Percentiles rank a stretch among this genome's conserved stretches.
These are phyloP conservation scores for Chalcis sispes DNA, from an alignment of 2,888 invertebrate genomes.

Conservation along the genomic window DNA sequence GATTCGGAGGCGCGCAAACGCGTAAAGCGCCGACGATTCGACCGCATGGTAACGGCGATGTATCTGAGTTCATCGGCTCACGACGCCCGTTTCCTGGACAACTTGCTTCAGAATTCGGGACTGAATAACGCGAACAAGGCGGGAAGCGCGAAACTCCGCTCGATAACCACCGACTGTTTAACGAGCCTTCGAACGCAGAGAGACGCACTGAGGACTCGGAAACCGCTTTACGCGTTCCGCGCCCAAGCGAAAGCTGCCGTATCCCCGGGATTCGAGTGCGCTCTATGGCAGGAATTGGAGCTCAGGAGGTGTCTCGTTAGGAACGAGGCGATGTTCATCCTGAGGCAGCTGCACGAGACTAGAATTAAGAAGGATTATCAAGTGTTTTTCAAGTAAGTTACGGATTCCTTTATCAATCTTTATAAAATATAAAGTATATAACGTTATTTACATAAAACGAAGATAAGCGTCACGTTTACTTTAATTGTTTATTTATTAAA, in stretches of 20 bases:
- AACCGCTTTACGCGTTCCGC: conserved; percentile 76
- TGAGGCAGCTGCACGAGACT: conserved; percentile 69
- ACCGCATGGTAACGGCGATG: conserved; percentile 72
- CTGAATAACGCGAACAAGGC: conserved; percentile 72
- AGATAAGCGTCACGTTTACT: too few relatives aligned
- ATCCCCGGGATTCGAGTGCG: conserved; percentile 66
- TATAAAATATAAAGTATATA: not conserved
- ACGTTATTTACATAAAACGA: not conserved
- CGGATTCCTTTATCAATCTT: too few relatives aligned
- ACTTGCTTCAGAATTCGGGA: conserved; percentile 68
- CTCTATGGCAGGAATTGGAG: conserved; percentile 68
- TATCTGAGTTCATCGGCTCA: conserved; percentile 75
- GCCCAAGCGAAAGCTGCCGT: conserved; percentile 71
- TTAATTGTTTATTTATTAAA: not conserved
- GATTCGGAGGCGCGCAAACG: conserved; percentile 60
- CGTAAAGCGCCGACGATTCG: conserved; percentile 56
- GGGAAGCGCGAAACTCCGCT: conserved; percentile 68
- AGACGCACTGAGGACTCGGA: conserved; percentile 74
- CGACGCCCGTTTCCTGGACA: conserved; percentile 76
- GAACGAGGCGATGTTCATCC: conserved; percentile 73
- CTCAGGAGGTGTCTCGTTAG: conserved; percentile 69
- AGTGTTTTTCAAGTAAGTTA: conserved; percentile 65
- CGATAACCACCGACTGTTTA: conserved; percentile 68
- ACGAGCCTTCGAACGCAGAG: conserved; percentile 72
- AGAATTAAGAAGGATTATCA: conserved; percentile 66